Conservation (phyloP, 2,888 invertebrate genomes). For the Ophion slaviceki region DNA sequence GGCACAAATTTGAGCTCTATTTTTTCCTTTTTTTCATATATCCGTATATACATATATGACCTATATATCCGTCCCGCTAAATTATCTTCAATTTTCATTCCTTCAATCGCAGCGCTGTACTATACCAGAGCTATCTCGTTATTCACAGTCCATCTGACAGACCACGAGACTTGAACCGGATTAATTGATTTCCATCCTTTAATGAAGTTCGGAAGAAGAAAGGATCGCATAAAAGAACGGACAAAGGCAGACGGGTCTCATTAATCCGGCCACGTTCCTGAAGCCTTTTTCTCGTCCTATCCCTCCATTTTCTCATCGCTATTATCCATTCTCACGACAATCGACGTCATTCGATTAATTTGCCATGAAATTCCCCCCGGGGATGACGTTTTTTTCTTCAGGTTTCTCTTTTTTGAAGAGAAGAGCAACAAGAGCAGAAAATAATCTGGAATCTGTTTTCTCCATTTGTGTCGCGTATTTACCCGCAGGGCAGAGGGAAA, state of each 20-base stretch:
- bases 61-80: neutral
- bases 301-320: slow-evolving; percentile 17
- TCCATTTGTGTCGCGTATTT: too few species aligned
- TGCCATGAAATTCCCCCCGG: slow-evolving; percentile 12
- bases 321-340: slow-evolving; percentile 37
- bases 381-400: slow-evolving; percentile 1
- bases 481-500: too few species aligned
- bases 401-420: neutral
- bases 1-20: too few species aligned
- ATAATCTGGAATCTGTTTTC: too few species aligned
- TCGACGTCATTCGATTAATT: slow-evolving; percentile 42
- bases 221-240: neutral
- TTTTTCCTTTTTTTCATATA: too few species aligned
- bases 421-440: neutral
- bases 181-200: slow-evolving; percentile 62
- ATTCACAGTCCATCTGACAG: slow-evolving; percentile 40
- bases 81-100: slow-evolving; percentile 43
- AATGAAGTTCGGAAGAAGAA: slow-evolving; percentile 50
- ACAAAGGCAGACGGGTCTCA: slow-evolving; percentile 34
- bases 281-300: neutral
- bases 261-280: slow-evolving; percentile 23
- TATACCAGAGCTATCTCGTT: slow-evolving; percentile 43
- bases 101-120: slow-evolving; percentile 36
- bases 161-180: slow-evolving; percentile 33
- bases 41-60: neutral